Base-by-base conservation (phyloP, 2,888 invertebrate genomes). In the Diplolepis rosae region DNA sequence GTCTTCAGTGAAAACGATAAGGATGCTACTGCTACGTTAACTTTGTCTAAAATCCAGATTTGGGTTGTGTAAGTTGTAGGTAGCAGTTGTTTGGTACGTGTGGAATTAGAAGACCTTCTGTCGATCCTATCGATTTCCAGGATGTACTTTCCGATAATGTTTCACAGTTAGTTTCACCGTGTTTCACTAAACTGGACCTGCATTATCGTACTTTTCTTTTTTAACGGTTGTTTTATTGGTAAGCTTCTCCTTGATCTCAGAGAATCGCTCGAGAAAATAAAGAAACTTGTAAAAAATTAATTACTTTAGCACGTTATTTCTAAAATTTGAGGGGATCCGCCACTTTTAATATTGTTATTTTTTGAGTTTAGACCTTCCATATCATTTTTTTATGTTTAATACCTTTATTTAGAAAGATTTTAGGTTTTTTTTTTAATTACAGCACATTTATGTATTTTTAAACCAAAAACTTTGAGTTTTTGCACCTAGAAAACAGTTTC, bases 1-100 rank as follows among this genome's bases (percentile, higher is more conserved):
- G 61, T 11, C 18, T 56, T 9, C 35, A 56, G 27, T 4, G 39
- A 61, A 61, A 24, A 3, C 61, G 61, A 61, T 61, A 61, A 61
- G 61, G 61, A 35, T 61, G 61, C 61, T 61, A 24, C 39, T n/a
- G 39, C n/a, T 22, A 24, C 35, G n/a, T n/a, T n/a, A n/a, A 39
- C 39, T 56, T 39, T 24, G 54, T 32, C 30, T 35, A 9, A 39
- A 39, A n/a, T 61, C 35, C 24, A 35, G 35, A 35, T 15, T 45
- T 45, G 15, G 18, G 18, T 3, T 1, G 15, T 45, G 7, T 45
- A 45, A 45, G 18, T 45, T 22, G 22, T 45, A 18, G 22, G 45
- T 45, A 45, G 18, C 7, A 4, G 35, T 18, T 18, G 18, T 3
- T 45, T 45, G 11, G 45, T n/a, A 45, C 9, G 18, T 45, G 45